A percentile compares a stretch with the other conserved stretches of the same genome.
Evolutionary conservation across 2,113 vertebrate genomes (phyloP).

Genomic region (Nymphicus hollandicus): DNA sequence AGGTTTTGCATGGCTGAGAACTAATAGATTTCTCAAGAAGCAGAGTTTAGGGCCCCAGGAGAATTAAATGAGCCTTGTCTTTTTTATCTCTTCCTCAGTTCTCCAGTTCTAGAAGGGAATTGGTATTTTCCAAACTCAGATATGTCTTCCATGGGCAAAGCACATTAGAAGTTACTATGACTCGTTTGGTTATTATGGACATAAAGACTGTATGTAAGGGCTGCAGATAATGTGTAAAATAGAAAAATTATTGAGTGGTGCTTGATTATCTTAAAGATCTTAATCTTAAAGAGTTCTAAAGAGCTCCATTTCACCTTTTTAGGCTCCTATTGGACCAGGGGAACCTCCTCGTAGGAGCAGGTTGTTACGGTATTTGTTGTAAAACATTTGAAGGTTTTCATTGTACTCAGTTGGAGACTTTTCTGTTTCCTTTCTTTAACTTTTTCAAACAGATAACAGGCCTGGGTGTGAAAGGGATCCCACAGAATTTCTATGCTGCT

Average conservation of each 20-base stretch:
- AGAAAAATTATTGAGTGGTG: neutral
- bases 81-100: neutral
- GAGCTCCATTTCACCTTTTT: neutral
- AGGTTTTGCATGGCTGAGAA: neutral
- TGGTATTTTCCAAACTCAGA: neutral
- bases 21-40: neutral
- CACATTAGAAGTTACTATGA: neutral
- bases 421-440: neutral
- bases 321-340: neutral
- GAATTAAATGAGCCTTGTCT: neutral
- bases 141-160: neutral
- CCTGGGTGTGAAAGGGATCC: constrained; percentile 69
- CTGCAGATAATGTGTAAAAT: neutral
- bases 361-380: neutral
- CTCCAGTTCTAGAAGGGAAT: neutral
- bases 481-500: constrained; percentile 57
- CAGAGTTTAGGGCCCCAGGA: neutral
- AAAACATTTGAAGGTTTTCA: neutral
- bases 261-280: neutral
- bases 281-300: neutral
- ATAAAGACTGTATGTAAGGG: neutral
- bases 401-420: neutral
- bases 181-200: neutral
- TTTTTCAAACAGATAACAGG: constrained; percentile 60
- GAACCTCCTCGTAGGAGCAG: neutral